phyloP scores from a whole-genome alignment of 2,888 invertebrate genomes.

The Cheilosia urbana region DNA sequence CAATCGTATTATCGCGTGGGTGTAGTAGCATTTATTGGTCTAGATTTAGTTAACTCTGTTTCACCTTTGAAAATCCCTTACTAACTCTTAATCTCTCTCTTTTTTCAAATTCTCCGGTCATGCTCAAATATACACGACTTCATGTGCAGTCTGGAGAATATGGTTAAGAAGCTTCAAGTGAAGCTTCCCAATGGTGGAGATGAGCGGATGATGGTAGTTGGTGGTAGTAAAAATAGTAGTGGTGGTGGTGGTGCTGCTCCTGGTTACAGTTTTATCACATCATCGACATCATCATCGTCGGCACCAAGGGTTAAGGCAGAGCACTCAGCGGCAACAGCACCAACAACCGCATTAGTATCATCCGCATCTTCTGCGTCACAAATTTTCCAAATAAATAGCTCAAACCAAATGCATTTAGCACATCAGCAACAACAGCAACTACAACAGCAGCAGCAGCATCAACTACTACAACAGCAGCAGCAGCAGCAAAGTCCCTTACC shows the following conservation, averaged over 20 bases:
- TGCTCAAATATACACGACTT: constrained; percentile 62
- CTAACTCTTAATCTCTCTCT: constrained; percentile 76
- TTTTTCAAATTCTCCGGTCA: constrained; percentile 78
- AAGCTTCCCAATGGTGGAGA: constrained; percentile 78
- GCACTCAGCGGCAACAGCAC: constrained; percentile 41
- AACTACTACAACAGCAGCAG: constrained; percentile 52
- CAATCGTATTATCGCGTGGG: constrained; percentile 84
- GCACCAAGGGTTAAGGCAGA: constrained; percentile 58
- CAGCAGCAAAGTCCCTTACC: constrained; percentile 72
- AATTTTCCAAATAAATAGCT: constrained; percentile 67
- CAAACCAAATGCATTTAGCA: constrained; percentile 67
- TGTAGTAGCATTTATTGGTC: constrained; percentile 79
- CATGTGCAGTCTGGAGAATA: constrained; percentile 82
- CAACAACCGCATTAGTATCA: constrained; percentile 65
- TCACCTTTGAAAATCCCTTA: constrained; percentile 77
- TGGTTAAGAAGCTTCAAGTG: constrained; percentile 82
- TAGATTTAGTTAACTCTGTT: constrained; percentile 56
- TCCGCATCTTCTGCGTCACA: constrained; percentile 71
- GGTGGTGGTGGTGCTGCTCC: constrained; percentile 62
- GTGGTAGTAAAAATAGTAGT: constrained; percentile 73
- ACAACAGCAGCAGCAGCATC: constrained; percentile 55
- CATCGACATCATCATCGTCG: constrained; percentile 66
- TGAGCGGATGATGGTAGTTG: constrained; percentile 68
- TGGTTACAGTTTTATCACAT: constrained; percentile 63
- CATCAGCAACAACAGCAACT: constrained; percentile 54